Base-by-base conservation (phyloP, 1,140 invertebrate species). In the Drosophila saltans region DNA sequence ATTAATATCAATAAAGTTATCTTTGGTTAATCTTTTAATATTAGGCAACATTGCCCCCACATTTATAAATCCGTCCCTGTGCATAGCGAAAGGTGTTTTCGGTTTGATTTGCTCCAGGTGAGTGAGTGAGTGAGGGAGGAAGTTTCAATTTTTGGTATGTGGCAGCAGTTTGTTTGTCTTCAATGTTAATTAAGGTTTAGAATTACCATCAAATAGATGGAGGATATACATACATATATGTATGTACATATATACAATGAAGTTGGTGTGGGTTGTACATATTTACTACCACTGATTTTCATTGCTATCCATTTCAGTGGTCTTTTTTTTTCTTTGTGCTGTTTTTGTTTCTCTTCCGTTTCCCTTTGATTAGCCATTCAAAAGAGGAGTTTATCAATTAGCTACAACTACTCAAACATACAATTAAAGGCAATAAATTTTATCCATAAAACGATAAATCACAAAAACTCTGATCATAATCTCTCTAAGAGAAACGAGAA, bases 151-250 rank as follows among this genome's bases (percentile, higher is more conserved):
- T 48, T 52, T 52, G 45, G 45, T 45, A 56, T 68, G 48, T 75
- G 28, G 41, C 62, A 59, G 62, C 68, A 72, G 74, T 56, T 78
- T 90, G 86, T 90, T 90, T 90, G 71, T 86, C 86, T 90, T 90
- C 70, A 72, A 90, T 90, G 81, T 90, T 90, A 90, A 90, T 90
- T 90, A 86, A 80, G 80, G 81, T 81, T 90, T 76, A 72, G 72
- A 75, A 81, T 86, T 86, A 86, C 60, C 66, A 45, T 3, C 40
- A 39, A 43, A 43, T 21, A 43, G 43, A 56, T 48, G 45, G 45
- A 24, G 21, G 4, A 0, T 7, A 36, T 36, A 36, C 6, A 7
- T 36, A 7, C 6, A 36, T 7, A 36, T 36, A 36, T 55, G 2
- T 55, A 30, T 52, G 2, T 52, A 52, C 21, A 52, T 52, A 24